phyloP scores from a whole-genome alignment of 2,888 invertebrate species.

The Caenorhabditis sulstoni region DNA sequence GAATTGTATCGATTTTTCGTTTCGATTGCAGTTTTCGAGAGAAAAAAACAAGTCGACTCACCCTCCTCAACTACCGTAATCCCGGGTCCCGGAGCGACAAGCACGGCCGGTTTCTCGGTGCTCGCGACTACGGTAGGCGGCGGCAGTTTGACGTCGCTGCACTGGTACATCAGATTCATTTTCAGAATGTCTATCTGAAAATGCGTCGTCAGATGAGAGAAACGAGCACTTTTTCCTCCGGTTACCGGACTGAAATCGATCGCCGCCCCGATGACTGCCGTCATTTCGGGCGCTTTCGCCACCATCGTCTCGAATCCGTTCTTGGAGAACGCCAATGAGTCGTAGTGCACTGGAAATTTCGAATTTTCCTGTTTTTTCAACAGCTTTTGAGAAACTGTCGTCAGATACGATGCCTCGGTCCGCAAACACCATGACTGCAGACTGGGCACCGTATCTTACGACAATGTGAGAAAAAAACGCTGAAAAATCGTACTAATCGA shows the following conservation, averaged over 20 bases:
- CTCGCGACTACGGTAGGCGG: slow-evolving; percentile 19
- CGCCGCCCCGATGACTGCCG: slow-evolving; percentile 78
- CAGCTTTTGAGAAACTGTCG: no score
- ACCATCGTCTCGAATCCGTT: slow-evolving; percentile 78
- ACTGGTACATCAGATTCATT: slow-evolving; percentile 80
- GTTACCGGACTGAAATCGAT: slow-evolving; percentile 78
- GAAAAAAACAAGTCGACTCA: slow-evolving; percentile 25
- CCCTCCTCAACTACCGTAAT: slow-evolving; percentile 57
- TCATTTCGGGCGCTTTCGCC: slow-evolving; percentile 77
- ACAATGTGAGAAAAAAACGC: background rate
- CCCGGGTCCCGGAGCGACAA: slow-evolving; percentile 22
- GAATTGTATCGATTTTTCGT: no score
- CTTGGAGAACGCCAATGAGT: slow-evolving; percentile 78
- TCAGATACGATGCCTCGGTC: no score
- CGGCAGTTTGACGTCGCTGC: slow-evolving; percentile 59
- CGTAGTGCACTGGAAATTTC: slow-evolving; percentile 77
- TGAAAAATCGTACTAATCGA: slow-evolving; percentile 56
- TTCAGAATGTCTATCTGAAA: slow-evolving; percentile 76
- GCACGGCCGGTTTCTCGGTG: slow-evolving; percentile 16
- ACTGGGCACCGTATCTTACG: no score
- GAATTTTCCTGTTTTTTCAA: no score
- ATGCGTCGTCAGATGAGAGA: no score
- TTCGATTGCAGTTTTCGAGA: background rate
- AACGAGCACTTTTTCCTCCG: no score
- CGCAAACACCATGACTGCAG: no score